Conservation (phyloP, 2,113 vertebrate genomes). For the Aspidoscelis tigris region DNA sequence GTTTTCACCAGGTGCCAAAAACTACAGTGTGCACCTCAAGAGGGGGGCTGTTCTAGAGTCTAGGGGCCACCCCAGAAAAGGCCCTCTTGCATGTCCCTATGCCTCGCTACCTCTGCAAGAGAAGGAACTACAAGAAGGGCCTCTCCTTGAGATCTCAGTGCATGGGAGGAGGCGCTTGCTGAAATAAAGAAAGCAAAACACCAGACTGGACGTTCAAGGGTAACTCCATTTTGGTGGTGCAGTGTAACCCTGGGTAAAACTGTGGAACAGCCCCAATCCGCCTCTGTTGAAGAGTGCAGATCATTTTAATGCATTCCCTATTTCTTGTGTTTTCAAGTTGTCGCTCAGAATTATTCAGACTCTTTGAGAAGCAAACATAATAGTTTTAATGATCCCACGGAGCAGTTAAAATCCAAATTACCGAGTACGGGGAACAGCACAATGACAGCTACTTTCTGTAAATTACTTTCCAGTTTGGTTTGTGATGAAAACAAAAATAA, state of each 20-base stretch:
- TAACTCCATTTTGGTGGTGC: too few relatives aligned
- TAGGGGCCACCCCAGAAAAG: too few relatives aligned
- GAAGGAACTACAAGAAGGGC: too few relatives aligned
- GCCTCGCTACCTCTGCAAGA: too few relatives aligned
- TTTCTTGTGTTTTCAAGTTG: constrained; percentile 72
- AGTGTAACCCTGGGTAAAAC: too few relatives aligned
- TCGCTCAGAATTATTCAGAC: constrained; percentile 77
- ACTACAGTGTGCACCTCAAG: too few relatives aligned
- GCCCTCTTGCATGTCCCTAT: too few relatives aligned
- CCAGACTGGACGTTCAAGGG: too few relatives aligned
- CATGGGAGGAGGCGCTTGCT: background rate
- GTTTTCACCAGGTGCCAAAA: too few relatives aligned
- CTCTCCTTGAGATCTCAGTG: too few relatives aligned
- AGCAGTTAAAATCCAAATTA: constrained; percentile 85
- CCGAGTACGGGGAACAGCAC: constrained; percentile 75
- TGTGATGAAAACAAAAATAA: constrained; percentile 67
- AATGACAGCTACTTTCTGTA: constrained; percentile 78
- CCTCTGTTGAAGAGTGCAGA: constrained; percentile 48
- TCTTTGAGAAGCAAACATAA: constrained; percentile 81
- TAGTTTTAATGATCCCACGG: constrained; percentile 83
- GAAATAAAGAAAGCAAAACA: background rate
- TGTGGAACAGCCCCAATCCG: too few relatives aligned
- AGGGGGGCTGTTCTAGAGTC: too few relatives aligned
- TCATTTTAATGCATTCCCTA: constrained; percentile 68
- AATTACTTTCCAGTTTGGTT: constrained; percentile 82